A percentile compares a stretch with the other conserved stretches of the same genome.
These are phyloP conservation scores for Psittacula cyanocephala DNA, from an alignment of 2,113 vertebrate species.

Conservation along the genomic window DNA sequence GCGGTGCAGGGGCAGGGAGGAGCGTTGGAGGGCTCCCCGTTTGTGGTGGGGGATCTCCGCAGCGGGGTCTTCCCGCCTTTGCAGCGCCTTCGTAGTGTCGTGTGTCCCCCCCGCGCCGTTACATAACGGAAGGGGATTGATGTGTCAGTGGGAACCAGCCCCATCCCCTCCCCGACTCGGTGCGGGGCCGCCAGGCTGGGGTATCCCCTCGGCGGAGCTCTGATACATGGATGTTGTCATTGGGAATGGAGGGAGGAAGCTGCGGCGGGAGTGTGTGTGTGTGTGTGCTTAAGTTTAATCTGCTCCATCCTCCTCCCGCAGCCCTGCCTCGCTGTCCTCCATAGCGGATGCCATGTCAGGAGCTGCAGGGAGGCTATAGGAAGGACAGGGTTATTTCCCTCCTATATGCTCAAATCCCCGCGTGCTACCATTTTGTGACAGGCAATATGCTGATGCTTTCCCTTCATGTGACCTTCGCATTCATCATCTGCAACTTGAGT, in stretches of 20 bases:
- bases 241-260: neutral
- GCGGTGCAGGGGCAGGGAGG: neutral
- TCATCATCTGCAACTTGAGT: conserved; percentile 46
- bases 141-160: neutral
- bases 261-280: neutral
- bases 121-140: neutral
- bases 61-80: neutral
- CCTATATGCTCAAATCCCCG: neutral
- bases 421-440: conserved; percentile 52
- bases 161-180: neutral
- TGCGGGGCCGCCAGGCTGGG: neutral
- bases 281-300: conserved; percentile 15
- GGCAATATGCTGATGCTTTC: neutral
- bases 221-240: neutral
- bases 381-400: neutral
- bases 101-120: neutral
- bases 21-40: neutral
- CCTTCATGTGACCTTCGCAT: conserved; percentile 61
- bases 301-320: conserved; percentile 19
- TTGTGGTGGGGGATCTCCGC: neutral
- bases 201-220: neutral
- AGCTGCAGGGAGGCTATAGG: neutral
- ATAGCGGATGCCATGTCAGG: conserved; percentile 33
- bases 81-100: neutral
- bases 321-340: neutral